A percentile compares a stretch with the other conserved stretches of the same genome.
Conservation (phyloP, 1,140 invertebrate genomes). For the Mycetomoellerius zeteki region DNA sequence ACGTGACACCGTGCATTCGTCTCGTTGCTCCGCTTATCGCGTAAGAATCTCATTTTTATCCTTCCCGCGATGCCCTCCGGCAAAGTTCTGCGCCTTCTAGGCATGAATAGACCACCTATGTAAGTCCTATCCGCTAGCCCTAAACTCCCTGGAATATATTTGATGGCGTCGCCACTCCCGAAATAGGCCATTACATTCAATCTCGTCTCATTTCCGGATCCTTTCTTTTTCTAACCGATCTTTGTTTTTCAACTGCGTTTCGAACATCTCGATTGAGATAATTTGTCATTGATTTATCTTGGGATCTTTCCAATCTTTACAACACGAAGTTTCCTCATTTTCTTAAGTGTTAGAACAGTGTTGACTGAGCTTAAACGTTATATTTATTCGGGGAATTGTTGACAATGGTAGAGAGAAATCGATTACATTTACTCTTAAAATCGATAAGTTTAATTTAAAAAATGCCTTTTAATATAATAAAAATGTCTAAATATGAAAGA, state of each 20-base stretch:
- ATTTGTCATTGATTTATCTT: not conserved
- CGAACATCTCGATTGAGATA: conserved; percentile 6
- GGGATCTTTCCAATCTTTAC: not conserved
- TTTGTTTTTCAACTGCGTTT: conserved; percentile 51
- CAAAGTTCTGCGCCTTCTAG: not conserved
- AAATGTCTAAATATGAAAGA: not conserved
- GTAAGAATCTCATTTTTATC: conserved; percentile 71
- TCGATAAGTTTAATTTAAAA: not conserved
- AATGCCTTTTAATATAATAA: not conserved
- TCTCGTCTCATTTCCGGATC: conserved; percentile 62
- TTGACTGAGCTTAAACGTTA: not conserved
- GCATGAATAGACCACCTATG: conserved; percentile 12
- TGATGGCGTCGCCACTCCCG: conserved; percentile 61
- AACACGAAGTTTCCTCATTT: not conserved
- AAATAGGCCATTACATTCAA: conserved; percentile 65
- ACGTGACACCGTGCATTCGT: conserved; percentile 59
- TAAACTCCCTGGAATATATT: conserved; percentile 60
- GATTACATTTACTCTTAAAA: not conserved
- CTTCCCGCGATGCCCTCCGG: conserved; percentile 11
- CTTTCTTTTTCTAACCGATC: conserved; percentile 18
- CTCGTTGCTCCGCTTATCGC: conserved; percentile 69
- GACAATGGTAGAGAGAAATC: not conserved
- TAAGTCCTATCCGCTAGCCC: conserved; percentile 1
- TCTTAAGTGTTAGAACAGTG: not conserved
- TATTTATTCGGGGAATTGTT: not conserved